Conservation (phyloP, 2,888 invertebrate species). For the Isoperla grammatica region DNA sequence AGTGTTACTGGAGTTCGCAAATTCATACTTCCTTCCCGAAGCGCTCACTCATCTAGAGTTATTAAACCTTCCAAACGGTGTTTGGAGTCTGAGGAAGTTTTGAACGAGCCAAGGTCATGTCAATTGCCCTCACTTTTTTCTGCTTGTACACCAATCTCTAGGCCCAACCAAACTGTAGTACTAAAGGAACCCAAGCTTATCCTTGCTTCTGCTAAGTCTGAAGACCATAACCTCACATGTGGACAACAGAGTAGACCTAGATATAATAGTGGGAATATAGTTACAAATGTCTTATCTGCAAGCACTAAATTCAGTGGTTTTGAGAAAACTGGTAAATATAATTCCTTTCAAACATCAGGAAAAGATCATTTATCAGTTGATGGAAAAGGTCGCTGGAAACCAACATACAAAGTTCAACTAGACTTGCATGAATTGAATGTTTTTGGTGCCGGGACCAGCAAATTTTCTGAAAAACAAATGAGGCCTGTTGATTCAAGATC, state of each 20-base stretch:
- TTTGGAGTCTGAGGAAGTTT: slow-evolving; percentile 58
- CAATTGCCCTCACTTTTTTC: not conserved
- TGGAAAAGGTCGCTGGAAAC: slow-evolving; percentile 29
- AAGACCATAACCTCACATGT: too few species aligned
- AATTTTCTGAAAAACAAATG: slow-evolving; percentile 16
- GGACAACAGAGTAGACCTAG: too few species aligned
- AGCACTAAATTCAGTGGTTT: too few species aligned
- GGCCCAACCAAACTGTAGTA: too few species aligned
- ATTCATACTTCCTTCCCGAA: slow-evolving; percentile 73
- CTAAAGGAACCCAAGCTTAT: slow-evolving; percentile 18
- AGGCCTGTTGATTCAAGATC: slow-evolving; percentile 19
- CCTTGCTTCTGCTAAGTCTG: not conserved
- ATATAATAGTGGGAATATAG: too few species aligned
- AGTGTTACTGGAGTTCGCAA: slow-evolving; percentile 40
- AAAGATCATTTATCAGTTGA: slow-evolving; percentile 20
- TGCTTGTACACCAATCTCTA: too few species aligned
- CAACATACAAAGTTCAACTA: slow-evolving; percentile 28
- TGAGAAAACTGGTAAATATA: too few species aligned
- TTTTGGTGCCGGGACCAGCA: slow-evolving; percentile 27
- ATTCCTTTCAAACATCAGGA: not conserved
- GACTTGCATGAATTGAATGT: slow-evolving; percentile 27
- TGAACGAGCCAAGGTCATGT: slow-evolving; percentile 17
- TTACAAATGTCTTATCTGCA: too few species aligned
- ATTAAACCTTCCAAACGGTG: slow-evolving; percentile 86
- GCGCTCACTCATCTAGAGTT: slow-evolving; percentile 78